phyloP scores from a whole-genome alignment of 2,888 invertebrate species.

The Hirtodrosophila cameraria region DNA sequence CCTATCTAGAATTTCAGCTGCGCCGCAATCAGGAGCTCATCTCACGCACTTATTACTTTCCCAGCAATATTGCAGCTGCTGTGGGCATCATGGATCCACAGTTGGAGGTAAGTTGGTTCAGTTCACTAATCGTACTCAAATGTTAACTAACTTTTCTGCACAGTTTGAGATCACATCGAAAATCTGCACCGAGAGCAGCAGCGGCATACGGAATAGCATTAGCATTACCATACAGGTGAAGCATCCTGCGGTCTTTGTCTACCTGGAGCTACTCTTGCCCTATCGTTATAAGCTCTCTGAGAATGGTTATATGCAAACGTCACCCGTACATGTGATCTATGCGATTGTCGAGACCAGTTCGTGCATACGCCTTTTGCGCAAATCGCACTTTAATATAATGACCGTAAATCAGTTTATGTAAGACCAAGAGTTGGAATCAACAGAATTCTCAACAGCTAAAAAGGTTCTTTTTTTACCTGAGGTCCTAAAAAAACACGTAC shows the following conservation, averaged over 20 bases:
- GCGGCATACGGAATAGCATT: constrained; percentile 66
- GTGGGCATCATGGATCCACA: constrained; percentile 85
- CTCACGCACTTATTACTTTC: constrained; percentile 89
- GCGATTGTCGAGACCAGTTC: constrained; percentile 67
- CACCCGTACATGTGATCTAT: constrained; percentile 78
- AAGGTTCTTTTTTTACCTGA: no score
- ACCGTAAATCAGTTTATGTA: constrained; percentile 83
- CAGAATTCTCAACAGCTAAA: no score
- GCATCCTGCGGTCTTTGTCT: constrained; percentile 82
- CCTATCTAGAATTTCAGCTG: constrained; percentile 85
- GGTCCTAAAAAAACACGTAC: no score
- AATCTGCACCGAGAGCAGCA: constrained; percentile 56
- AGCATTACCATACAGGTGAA: constrained; percentile 71
- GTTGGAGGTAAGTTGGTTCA: constrained; percentile 85
- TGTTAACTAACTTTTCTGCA: background rate
- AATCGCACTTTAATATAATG: constrained; percentile 73
- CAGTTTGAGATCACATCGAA: constrained; percentile 76
- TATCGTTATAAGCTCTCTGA: constrained; percentile 78
- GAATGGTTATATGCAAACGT: constrained; percentile 83
- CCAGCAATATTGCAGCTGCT: constrained; percentile 86
- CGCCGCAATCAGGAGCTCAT: constrained; percentile 84
- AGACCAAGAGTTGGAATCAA: no score
- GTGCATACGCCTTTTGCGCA: constrained; percentile 66
- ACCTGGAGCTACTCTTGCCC: constrained; percentile 72
- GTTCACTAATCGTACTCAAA: no score